Evolutionary conservation across 2,888 invertebrate genomes (phyloP).

Genomic region (Rapana venosa): DNA sequence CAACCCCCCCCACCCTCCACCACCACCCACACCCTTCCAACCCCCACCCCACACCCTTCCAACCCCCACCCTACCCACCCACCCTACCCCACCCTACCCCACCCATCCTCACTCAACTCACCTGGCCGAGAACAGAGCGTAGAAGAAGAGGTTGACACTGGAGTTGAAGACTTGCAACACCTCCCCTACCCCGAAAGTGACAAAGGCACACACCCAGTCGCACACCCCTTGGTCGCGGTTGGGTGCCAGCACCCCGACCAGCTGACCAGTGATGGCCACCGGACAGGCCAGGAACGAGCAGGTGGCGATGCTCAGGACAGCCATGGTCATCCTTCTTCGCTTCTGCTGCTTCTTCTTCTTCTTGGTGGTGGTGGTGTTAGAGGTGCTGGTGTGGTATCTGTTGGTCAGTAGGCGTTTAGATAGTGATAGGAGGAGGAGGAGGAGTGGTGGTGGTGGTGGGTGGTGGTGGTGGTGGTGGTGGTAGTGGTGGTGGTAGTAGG

Average conservation of each 20-base stretch:
- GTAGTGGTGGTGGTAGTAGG: too few species aligned
- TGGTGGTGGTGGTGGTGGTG: too few species aligned
- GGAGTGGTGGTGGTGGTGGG: too few species aligned
- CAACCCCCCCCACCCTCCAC: too few species aligned
- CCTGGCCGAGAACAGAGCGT: background rate
- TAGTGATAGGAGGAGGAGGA: too few species aligned
- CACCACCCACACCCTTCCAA: too few species aligned
- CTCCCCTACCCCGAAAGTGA: background rate
- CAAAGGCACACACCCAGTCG: background rate
- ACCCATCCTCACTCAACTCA: background rate
- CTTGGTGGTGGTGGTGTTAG: too few species aligned
- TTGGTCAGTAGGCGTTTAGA: too few species aligned
- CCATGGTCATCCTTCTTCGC: background rate
- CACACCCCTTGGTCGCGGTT: background rate
- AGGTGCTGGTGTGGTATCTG: too few species aligned
- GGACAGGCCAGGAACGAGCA: conserved; percentile 11
- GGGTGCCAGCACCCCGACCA: background rate
- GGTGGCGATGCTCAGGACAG: background rate
- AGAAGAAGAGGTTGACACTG: conserved; percentile 18
- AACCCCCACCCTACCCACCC: too few species aligned
- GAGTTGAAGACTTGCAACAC: background rate
- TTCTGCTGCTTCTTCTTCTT: background rate
- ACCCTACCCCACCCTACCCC: too few species aligned
- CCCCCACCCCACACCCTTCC: too few species aligned
- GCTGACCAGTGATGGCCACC: background rate